Conservation (phyloP, 2,113 vertebrate species). For the Ophthalmotilapia sp. region DNA sequence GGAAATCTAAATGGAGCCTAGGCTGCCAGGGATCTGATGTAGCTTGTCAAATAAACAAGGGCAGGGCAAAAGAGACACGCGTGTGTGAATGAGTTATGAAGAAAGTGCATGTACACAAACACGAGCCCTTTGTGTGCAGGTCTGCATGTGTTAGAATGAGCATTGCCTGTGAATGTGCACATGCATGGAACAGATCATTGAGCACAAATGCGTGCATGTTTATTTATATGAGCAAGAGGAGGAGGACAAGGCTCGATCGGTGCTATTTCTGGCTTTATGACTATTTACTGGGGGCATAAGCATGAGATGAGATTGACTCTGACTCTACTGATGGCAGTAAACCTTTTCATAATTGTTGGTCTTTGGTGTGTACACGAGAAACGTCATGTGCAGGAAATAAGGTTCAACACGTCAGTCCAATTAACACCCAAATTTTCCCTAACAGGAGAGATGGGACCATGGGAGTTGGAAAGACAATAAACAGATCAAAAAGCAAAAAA, state of each 20-base stretch:
- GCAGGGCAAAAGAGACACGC: neutral
- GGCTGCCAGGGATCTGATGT: slow-evolving; percentile 12
- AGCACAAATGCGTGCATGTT: neutral
- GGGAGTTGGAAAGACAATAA: neutral
- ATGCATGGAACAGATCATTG: slow-evolving; percentile 19
- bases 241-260: neutral
- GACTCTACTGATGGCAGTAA: neutral
- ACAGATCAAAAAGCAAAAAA: slow-evolving; percentile 20
- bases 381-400: neutral
- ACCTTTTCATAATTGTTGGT: neutral
- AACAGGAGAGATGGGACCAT: neutral
- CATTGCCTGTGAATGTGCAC: neutral
- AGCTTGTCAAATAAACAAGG: slow-evolving; percentile 35
- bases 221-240: neutral
- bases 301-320: neutral
- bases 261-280: slow-evolving; percentile 27
- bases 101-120: neutral
- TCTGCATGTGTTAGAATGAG: neutral
- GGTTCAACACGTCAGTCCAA: slow-evolving; percentile 21
- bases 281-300: neutral
- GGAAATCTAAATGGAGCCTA: slow-evolving; percentile 29
- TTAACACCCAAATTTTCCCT: slow-evolving; percentile 16
- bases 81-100: neutral
- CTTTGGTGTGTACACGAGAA: neutral
- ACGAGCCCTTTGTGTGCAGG: neutral